Evolutionary conservation across 1,140 invertebrate species (phyloP), one percentile per base, ranked within the genome.

Genomic region (Drosophila elegans): DNA sequence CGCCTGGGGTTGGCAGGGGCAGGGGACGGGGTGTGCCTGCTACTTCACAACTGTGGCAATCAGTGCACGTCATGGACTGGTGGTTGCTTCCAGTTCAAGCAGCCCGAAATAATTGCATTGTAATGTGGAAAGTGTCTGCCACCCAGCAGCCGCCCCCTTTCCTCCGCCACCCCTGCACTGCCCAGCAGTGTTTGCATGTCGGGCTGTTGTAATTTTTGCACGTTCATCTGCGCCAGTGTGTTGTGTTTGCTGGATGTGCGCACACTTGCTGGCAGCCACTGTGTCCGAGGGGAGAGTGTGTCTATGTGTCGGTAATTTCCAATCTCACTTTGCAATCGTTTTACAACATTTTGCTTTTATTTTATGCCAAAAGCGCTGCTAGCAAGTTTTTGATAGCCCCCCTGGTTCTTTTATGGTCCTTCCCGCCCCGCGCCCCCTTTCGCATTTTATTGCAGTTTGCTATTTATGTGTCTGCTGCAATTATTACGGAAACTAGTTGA

Each of bases 381-480:
- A 60, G 62, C 75, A 64, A 88, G 64, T 83, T 81, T 75, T 86
- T 86, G 83, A 88, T 86, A 73, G 84, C 46, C 49, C 39, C 38
- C 39, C 49, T 38, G 25, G 25, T 53, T 42, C 55, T 49, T 59
- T 49, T 51, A 68, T 46, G 36, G 32, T 44, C 7, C 51, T 42
- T 27, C 59, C n/a, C 38, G 32, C 51, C 54, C 48, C 49, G 60
- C 60, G 5, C 6, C 6, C 54, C 48, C 49, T 60, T 60, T 78
- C 69, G 53, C 72, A 78, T 89, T 81, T 90, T 88, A 82, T 73
- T 84, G 89, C 79, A 89, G 80, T 72, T 88, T 77, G 78, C 84
- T 91, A 91, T 91, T 91, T 91, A 91, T 91, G 89, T 91, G 90
- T 91, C 90, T 91, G 90, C 72, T 73, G 89, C 90, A 91, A 91